Evolutionary conservation across 2,888 invertebrate species (phyloP).

Genomic region (Dryadula phaetusa): DNA sequence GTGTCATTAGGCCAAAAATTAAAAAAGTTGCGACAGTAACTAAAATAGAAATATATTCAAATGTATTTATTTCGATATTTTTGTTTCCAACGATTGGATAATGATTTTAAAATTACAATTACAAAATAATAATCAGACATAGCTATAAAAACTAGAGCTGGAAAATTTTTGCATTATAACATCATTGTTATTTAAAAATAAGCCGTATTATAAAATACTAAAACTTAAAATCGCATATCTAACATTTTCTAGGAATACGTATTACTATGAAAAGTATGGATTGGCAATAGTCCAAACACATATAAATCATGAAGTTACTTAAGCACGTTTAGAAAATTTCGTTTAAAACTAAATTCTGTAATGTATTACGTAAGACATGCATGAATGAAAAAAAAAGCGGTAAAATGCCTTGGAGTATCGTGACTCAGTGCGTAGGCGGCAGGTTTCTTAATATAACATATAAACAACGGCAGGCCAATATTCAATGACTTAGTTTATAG

Average conservation of each 20-base stretch:
- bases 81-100: too few species aligned
- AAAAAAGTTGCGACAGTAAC: neutral
- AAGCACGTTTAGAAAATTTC: slow-evolving; percentile 41
- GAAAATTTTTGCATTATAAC: slow-evolving; percentile 5
- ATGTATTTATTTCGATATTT: too few species aligned
- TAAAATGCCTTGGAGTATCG: slow-evolving; percentile 36
- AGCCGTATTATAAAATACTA: neutral
- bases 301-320: slow-evolving; percentile 48
- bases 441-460: slow-evolving; percentile 32
- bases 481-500: neutral
- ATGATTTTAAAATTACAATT: neutral
- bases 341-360: slow-evolving; percentile 40
- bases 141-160: neutral
- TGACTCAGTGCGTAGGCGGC: slow-evolving; percentile 37
- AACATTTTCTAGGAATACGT: slow-evolving; percentile 8
- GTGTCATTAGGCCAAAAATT: too few species aligned
- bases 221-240: slow-evolving; percentile 29
- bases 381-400: slow-evolving; percentile 41
- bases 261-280: slow-evolving; percentile 30
- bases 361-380: slow-evolving; percentile 38
- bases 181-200: neutral
- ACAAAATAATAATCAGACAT: neutral
- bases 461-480: slow-evolving; percentile 27
- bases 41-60: neutral
- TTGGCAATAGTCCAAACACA: slow-evolving; percentile 50